Conservation (phyloP, 2,113 vertebrate genomes). For the Tiliqua scincoides region DNA sequence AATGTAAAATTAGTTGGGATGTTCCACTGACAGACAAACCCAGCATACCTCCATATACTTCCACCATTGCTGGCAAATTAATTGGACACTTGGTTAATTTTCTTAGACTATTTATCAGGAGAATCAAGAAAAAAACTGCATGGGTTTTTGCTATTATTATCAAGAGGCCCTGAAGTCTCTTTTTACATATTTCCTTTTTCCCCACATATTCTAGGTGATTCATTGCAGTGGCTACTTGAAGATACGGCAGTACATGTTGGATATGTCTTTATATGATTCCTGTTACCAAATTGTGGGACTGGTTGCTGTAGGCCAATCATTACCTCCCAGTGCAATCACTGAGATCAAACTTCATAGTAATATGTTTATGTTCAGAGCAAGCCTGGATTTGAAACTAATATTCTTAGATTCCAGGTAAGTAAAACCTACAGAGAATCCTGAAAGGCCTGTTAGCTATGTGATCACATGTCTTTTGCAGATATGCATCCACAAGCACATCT, state of each 20-base stretch:
- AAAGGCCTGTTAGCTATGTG: background rate
- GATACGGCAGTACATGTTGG: slow-evolving; percentile 90
- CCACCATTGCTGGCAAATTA: background rate
- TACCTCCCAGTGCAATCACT: slow-evolving; percentile 92
- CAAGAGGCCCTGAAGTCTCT: background rate
- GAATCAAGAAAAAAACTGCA: too few relatives aligned
- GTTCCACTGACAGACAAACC: background rate
- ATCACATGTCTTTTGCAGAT: background rate
- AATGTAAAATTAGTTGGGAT: background rate
- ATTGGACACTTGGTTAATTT: accelerated
- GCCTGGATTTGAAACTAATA: slow-evolving; percentile 92
- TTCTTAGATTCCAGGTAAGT: slow-evolving; percentile 93
- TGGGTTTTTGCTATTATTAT: background rate
- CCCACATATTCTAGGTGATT: slow-evolving; percentile 84
- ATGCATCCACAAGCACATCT: background rate
- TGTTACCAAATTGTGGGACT: slow-evolving; percentile 92
- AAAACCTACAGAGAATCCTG: background rate
- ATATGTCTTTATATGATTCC: slow-evolving; percentile 88
- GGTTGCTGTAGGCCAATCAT: slow-evolving; percentile 91
- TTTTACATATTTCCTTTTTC: slow-evolving; percentile 31
- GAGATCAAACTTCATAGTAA: slow-evolving; percentile 96
- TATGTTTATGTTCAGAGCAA: slow-evolving; percentile 98
- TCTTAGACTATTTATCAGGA: accelerated
- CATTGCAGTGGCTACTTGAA: slow-evolving; percentile 96
- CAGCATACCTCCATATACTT: background rate